A percentile compares a stretch with the other conserved stretches of the same genome.
phyloP scores from a whole-genome alignment of 2,888 invertebrate species.

The Ichneumon xanthorius region DNA sequence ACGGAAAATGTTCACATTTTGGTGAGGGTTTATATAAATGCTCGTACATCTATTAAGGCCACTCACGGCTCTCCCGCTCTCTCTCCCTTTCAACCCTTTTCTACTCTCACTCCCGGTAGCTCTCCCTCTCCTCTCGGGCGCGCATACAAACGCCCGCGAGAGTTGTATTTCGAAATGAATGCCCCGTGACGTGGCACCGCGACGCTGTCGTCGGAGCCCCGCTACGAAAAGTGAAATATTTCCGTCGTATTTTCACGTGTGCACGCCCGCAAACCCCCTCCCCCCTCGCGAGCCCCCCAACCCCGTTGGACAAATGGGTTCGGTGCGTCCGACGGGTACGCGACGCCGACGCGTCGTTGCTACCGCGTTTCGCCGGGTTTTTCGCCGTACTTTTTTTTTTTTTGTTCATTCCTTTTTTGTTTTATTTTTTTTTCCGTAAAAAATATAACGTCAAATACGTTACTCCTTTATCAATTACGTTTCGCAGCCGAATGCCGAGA shows the following conservation, averaged over 20 bases:
- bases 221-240: conserved; percentile 85
- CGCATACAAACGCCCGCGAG: conserved; percentile 57
- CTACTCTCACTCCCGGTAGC: conserved; percentile 7
- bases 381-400: background rate
- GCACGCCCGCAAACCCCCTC: conserved; percentile 53
- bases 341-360: conserved; percentile 71
- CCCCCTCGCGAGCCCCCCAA: conserved; percentile 1
- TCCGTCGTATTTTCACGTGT: conserved; percentile 84
- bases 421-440: conserved; percentile 48
- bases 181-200: conserved; percentile 83
- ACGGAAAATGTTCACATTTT: conserved; percentile 64
- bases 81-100: conserved; percentile 28
- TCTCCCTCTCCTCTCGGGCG: background rate
- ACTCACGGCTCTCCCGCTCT: conserved; percentile 72
- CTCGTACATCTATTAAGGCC: conserved; percentile 83
- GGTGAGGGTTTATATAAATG: conserved; percentile 80
- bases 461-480: conserved; percentile 78
- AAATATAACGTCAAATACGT: conserved; percentile 78
- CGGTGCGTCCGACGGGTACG: conserved; percentile 82
- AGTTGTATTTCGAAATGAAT: conserved; percentile 82
- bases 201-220: conserved; percentile 83
- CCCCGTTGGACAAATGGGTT: conserved; percentile 80
- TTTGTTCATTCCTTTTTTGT: background rate
- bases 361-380: conserved; percentile 46
- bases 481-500: conserved; percentile 30